These are phyloP conservation scores for Gopherus flavomarginatus DNA, from an alignment of 2,113 vertebrate species.

Conservation along the genomic window DNA sequence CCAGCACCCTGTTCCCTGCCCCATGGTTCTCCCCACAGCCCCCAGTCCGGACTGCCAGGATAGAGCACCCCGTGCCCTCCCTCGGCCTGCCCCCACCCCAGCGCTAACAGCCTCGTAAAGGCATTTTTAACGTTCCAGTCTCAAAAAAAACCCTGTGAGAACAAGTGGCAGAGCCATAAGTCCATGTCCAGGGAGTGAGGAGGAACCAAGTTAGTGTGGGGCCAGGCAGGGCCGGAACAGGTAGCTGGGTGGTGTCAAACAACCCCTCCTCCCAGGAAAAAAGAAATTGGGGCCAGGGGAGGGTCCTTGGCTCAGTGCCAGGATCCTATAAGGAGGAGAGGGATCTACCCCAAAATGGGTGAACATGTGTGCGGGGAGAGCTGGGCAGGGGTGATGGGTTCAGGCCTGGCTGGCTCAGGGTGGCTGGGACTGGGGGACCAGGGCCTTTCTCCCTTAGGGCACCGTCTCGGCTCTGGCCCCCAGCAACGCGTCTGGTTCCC, in stretches of 20 bases:
- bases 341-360: background rate
- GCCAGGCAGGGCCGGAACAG: background rate
- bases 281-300: too few relatives aligned
- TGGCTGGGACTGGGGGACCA: background rate
- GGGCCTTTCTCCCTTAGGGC: too few relatives aligned
- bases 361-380: background rate
- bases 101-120: slow-evolving; percentile 17
- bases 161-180: slow-evolving; percentile 6
- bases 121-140: slow-evolving; percentile 29
- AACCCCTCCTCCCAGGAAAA: too few relatives aligned
- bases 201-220: background rate
- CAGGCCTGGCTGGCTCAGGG: background rate
- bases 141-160: slow-evolving; percentile 3
- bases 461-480: background rate
- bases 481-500: background rate
- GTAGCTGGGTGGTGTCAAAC: background rate
- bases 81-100: background rate
- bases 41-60: too few relatives aligned
- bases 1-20: too few relatives aligned
- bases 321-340: background rate
- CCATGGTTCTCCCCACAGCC: too few relatives aligned
- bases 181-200: background rate
- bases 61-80: too few relatives aligned
- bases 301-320: background rate
- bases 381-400: background rate